Conservation (phyloP, 2,797 vertebrate genomes). For the Manis javanica region DNA sequence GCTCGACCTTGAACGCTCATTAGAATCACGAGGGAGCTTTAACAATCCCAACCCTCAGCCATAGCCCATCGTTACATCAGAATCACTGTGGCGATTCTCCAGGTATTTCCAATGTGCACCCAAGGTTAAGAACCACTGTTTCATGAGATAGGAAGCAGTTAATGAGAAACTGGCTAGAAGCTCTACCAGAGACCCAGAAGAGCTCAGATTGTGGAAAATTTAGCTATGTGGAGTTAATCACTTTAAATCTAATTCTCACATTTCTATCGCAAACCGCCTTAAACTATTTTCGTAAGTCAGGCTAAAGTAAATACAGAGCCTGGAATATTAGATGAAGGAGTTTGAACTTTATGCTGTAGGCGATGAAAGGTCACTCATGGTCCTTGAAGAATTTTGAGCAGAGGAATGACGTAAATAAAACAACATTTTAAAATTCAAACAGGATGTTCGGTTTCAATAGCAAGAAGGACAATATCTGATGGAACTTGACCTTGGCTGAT, state of each 20-base stretch:
- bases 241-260: constrained; percentile 8
- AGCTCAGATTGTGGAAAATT: neutral
- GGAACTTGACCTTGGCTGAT: constrained; percentile 38
- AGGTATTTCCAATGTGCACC: neutral
- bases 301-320: neutral
- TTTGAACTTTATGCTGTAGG: neutral
- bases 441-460: constrained; percentile 46
- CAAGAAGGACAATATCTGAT: constrained; percentile 31
- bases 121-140: neutral
- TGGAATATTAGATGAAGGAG: constrained; percentile 27
- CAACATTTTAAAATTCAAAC: constrained; percentile 48
- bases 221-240: neutral
- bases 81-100: neutral
- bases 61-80: neutral
- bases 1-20: constrained; percentile 13
- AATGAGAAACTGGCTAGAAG: neutral
- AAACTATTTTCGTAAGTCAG: neutral
- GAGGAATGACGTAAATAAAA: constrained; percentile 51
- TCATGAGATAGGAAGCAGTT: neutral
- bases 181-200: neutral
- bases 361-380: neutral
- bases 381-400: constrained; percentile 27
- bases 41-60: neutral
- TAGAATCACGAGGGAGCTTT: constrained; percentile 17
- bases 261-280: constrained; percentile 13